Conservation (phyloP, 2,113 vertebrate species). For the Cynopterus brachyotis region DNA sequence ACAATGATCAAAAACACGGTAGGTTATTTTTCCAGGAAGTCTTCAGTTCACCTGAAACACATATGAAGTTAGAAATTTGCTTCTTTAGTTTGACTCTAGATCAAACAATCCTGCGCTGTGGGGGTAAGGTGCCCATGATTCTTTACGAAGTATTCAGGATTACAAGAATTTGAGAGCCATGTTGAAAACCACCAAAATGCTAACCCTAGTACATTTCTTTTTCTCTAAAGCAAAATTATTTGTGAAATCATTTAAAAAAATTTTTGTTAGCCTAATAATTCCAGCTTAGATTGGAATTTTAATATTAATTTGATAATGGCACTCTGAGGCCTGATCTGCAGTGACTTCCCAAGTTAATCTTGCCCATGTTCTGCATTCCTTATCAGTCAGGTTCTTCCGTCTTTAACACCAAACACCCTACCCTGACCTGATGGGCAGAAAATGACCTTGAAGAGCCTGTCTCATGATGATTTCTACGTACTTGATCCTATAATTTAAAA, state of each 20-base stretch:
- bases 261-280: constrained; percentile 88
- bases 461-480: constrained; percentile 88
- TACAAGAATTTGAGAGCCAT: constrained; percentile 78
- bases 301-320: constrained; percentile 91
- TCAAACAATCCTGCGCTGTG: constrained; percentile 20
- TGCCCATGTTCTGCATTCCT: constrained; percentile 86
- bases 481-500: constrained; percentile 88
- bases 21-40: neutral
- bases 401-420: constrained; percentile 52
- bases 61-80: constrained; percentile 40
- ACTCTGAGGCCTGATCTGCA: constrained; percentile 84
- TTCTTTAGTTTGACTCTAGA: constrained; percentile 48
- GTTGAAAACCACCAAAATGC: constrained; percentile 72
- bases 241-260: constrained; percentile 84
- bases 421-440: constrained; percentile 48
- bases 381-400: constrained; percentile 78
- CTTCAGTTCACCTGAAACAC: neutral
- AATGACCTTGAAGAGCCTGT: constrained; percentile 76
- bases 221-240: constrained; percentile 85
- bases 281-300: constrained; percentile 85
- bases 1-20: neutral
- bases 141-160: neutral
- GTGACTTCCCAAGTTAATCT: constrained; percentile 84
- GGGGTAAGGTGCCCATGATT: neutral
- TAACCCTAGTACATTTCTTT: constrained; percentile 74